Evolutionary conservation across 1,140 invertebrate genomes (phyloP).

Genomic region (Drosophila kikkawai): DNA sequence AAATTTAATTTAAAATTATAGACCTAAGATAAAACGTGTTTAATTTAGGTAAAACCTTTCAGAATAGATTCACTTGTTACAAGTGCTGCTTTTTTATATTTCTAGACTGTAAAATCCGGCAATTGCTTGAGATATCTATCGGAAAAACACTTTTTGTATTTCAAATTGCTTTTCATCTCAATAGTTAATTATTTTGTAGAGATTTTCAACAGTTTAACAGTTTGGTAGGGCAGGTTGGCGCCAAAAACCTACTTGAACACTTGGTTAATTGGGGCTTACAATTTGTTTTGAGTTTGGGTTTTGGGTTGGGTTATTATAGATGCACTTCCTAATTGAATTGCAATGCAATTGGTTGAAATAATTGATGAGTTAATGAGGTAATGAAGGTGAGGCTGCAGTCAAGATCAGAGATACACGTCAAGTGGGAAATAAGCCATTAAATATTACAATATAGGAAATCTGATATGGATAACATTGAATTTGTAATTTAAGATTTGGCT

Average conservation of each 20-base stretch:
- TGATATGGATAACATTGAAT: constrained; percentile 23
- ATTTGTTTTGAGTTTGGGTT: background rate
- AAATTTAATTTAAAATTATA: background rate
- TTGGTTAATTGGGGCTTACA: constrained; percentile 15
- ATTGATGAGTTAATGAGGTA: constrained; percentile 37
- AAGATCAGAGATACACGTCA: constrained; percentile 27
- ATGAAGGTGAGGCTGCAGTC: constrained; percentile 27
- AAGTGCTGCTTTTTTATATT: background rate
- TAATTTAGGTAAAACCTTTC: background rate
- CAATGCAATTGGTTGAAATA: constrained; percentile 37
- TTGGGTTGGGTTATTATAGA: constrained; percentile 12
- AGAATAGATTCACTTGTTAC: background rate
- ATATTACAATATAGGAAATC: constrained; percentile 27
- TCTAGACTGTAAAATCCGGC: background rate
- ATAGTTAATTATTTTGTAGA: constrained; percentile 43
- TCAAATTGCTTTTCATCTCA: constrained; percentile 31
- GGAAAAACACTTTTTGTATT: background rate
- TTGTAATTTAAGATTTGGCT: constrained; percentile 1
- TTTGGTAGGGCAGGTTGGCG: constrained; percentile 10
- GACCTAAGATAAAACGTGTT: background rate
- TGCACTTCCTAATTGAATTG: constrained; percentile 57
- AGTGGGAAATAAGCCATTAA: constrained; percentile 47
- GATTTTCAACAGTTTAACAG: constrained; percentile 51
- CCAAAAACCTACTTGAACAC: constrained; percentile 22
- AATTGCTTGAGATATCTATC: constrained; percentile 38